Evolutionary conservation across 2,888 invertebrate genomes (phyloP).

Genomic region (Caenorhabditis drosophilae): DNA sequence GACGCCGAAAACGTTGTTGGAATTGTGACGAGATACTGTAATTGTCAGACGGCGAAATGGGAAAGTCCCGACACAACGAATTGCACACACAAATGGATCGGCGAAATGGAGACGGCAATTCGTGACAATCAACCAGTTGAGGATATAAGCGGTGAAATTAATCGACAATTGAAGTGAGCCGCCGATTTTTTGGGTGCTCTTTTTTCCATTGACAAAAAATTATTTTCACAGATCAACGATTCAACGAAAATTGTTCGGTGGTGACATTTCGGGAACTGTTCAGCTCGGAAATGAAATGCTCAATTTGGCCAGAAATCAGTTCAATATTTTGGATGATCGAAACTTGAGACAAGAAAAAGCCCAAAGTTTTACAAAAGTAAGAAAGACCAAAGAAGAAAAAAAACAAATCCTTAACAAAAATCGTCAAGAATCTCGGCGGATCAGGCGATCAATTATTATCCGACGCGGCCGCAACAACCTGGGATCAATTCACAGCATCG

Average conservation of each 20-base stretch:
- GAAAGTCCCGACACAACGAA: conserved; percentile 46
- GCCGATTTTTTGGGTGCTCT: no score
- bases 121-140: conserved; percentile 42
- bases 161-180: conserved; percentile 40
- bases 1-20: conserved; percentile 50
- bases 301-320: conserved; percentile 45
- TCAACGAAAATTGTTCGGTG: conserved; percentile 42
- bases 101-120: conserved; percentile 31
- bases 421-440: conserved; percentile 47
- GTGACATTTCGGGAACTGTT: conserved; percentile 52
- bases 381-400: neutral
- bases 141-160: conserved; percentile 32
- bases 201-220: no score
- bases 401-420: conserved; percentile 3
- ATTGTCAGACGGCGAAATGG: conserved; percentile 53
- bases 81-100: conserved; percentile 54
- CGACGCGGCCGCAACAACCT: conserved; percentile 34
- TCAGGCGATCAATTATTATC: conserved; percentile 57
- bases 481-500: conserved; percentile 45
- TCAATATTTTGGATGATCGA: conserved; percentile 34
- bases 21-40: conserved; percentile 49
- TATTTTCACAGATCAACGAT: conserved; percentile 36
- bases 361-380: conserved; percentile 45
- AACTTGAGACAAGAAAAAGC: conserved; percentile 36
- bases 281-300: conserved; percentile 38